A percentile compares a stretch with the other conserved stretches of the same genome.
Conservation (phyloP, 2,113 vertebrate genomes). For the Peromyscus maniculatus region DNA sequence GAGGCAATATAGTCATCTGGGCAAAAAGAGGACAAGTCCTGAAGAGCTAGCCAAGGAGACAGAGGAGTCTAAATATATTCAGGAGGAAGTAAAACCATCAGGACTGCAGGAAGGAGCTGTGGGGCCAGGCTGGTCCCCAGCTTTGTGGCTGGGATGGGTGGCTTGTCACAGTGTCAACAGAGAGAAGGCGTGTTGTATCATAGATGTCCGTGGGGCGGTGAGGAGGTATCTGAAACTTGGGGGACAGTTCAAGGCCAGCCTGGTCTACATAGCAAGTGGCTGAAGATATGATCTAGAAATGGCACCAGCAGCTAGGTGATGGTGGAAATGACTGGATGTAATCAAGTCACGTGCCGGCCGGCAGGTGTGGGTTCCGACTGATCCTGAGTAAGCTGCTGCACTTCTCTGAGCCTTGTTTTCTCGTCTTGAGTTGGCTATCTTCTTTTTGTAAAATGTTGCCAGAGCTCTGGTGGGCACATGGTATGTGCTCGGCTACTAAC, state of each 20-base stretch:
- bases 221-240: not conserved
- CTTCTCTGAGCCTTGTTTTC: constrained; percentile 13
- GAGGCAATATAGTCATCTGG: not conserved
- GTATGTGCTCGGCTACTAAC: not conserved
- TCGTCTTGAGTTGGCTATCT: constrained; percentile 17
- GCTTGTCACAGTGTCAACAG: not conserved
- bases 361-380: not conserved
- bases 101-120: not conserved
- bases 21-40: not conserved
- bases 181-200: not conserved
- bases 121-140: not conserved
- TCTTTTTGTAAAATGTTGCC: constrained; percentile 11
- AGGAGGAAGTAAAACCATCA: not conserved
- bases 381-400: not conserved
- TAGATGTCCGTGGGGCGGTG: not conserved
- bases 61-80: not conserved
- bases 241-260: not conserved
- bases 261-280: not conserved
- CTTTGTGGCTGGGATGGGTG: not conserved
- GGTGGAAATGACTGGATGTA: not conserved
- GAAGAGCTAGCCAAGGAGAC: not conserved
- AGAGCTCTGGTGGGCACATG: not conserved
- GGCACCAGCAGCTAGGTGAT: not conserved
- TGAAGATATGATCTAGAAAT: not conserved
- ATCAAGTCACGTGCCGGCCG: not conserved